Conservation (phyloP, 2,113 vertebrate genomes). For the Silurus meridionalis region DNA sequence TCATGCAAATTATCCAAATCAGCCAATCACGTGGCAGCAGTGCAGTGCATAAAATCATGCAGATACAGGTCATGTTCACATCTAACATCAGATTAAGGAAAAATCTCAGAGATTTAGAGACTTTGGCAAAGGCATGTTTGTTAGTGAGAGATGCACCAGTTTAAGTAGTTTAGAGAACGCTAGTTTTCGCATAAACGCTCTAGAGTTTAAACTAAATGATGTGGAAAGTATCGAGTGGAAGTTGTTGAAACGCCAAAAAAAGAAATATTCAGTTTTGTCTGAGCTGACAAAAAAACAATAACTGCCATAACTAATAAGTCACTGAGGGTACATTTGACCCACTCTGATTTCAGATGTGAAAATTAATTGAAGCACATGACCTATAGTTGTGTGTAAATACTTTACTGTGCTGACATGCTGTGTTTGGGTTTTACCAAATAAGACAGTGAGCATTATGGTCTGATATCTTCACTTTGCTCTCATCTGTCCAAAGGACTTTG, state of each 20-base stretch:
- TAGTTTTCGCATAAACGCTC: background rate
- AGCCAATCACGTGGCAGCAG: background rate
- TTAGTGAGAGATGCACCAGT: background rate
- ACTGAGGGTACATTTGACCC: background rate
- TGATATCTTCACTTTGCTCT: too few relatives aligned
- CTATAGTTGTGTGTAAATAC: too few relatives aligned
- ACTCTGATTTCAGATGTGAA: background rate
- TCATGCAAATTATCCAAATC: background rate
- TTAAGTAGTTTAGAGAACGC: background rate
- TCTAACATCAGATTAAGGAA: background rate
- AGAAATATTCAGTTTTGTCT: background rate
- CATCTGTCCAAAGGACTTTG: too few relatives aligned
- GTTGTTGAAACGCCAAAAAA: background rate
- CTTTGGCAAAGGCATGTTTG: background rate
- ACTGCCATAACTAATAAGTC: background rate
- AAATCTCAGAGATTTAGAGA: background rate
- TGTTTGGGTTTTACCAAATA: too few relatives aligned
- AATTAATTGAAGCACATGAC: background rate
- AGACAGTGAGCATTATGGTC: too few relatives aligned
- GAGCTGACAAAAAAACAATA: background rate
- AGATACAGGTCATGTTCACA: background rate
- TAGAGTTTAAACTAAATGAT: background rate
- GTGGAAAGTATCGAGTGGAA: background rate
- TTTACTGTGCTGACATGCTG: too few relatives aligned
- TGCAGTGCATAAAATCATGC: background rate